Percentiles rank a stretch among this genome's conserved stretches.
Evolutionary conservation across 2,888 invertebrate species (phyloP).

Genomic region (Drosophila setosimentum): DNA sequence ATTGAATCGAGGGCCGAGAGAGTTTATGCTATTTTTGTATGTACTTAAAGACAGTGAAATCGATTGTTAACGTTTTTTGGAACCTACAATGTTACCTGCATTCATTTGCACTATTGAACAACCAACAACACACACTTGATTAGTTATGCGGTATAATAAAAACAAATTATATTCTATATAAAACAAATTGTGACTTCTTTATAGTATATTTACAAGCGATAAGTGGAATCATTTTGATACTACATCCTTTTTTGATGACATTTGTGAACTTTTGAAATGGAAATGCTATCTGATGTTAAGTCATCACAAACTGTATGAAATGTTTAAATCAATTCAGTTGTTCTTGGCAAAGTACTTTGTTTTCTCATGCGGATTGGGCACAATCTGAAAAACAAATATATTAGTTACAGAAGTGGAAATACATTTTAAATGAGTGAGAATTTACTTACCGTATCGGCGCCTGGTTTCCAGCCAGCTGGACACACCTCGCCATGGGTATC

Average conservation of each 20-base stretch:
- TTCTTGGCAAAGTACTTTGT: constrained; percentile 92
- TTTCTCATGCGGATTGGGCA: constrained; percentile 92
- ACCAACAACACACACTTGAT: constrained; percentile 14
- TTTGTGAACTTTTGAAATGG: constrained; percentile 49
- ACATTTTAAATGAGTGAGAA: constrained; percentile 20
- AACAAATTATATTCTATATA: constrained; percentile 64
- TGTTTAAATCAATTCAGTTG: constrained; percentile 62
- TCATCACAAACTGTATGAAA: constrained; percentile 18
- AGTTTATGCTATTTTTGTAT: constrained; percentile 40
- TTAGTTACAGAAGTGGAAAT: background rate
- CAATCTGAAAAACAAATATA: constrained; percentile 87
- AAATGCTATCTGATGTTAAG: constrained; percentile 11
- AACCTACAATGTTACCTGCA: constrained; percentile 43
- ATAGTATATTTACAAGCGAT: constrained; percentile 37
- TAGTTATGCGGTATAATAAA: constrained; percentile 61
- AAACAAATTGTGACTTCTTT: constrained; percentile 25
- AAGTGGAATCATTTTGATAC: constrained; percentile 22
- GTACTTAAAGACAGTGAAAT: constrained; percentile 35
- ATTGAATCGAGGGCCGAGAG: constrained; percentile 19
- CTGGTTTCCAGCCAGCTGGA: constrained; percentile 98
- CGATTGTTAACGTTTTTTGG: constrained; percentile 44
- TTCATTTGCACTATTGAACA: constrained; percentile 24
- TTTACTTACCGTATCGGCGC: constrained; percentile 92
- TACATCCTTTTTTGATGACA: constrained; percentile 42
- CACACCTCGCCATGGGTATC: constrained; percentile 97